Base-by-base conservation (phyloP, 2,797 vertebrate genomes). In the Oreochromis grahami region DNA sequence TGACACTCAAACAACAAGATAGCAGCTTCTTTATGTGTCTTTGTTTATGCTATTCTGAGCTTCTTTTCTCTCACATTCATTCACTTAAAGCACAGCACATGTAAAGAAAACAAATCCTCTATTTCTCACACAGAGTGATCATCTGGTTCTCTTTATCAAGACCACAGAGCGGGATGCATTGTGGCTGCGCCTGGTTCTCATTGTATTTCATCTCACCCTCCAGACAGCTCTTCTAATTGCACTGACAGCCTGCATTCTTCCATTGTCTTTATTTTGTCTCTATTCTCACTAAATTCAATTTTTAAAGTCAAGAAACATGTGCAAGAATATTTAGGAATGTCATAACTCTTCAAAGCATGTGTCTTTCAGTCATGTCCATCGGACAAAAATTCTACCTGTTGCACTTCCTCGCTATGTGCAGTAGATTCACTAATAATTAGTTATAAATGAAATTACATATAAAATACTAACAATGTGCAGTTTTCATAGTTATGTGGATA, bases 71-170 rank as follows among this genome's bases (percentile, higher is more conserved):
- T 55, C 51, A 53, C 14, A 24, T 79, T 48, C 36, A 43, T 70
- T 78, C 24, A 78, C 41, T 17, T 43, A 55, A 32, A 65, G 51
- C 48, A 19, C 6, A n/a, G 3, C 17, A 34, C 34, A 34, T 58
- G 19, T 48, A 38, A 56, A 77, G 6, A 78, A 21, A 21, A 60
- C 58, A 36, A 72, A 60, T 8, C 12, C 43, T 43, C 48, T 36
- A 60, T 34, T 15, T 19, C 56, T 65, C 19, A 60, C 55, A 82
- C n/a, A 56, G 3, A 68, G 29, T 76, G 63, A 72, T 91, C 93
- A 95, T 94, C 90, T 95, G 95, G 86, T 95, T 94, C 88, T 91
- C 41, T 91, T 94, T 94, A 95, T 88, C 72, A 38, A 82, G 81
- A 86, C 91, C 92, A 83, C 41, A 86, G 85, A 83, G 83, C 77